Base-by-base conservation (phyloP, 2,888 invertebrate species). In the Blastobasis lacticolella region DNA sequence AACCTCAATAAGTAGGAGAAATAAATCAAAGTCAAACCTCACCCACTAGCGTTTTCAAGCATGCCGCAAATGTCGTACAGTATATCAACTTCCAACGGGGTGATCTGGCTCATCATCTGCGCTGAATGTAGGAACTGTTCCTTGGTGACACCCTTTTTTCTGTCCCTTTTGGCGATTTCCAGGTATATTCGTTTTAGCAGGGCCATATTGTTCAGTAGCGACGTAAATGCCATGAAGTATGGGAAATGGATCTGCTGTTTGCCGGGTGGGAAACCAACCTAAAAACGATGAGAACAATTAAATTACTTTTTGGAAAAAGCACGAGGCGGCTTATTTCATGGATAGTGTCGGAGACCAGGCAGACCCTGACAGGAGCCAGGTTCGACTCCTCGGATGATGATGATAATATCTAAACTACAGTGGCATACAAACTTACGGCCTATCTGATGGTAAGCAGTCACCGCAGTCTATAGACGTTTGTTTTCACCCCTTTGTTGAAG, bases 161-260 rank as follows among this genome's bases (percentile, higher is more conserved):
- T 89, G 72, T 94, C 94, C n/a, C 96, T 95, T 69, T 93, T 93
- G 37, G 96, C 95, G 8, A 95, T 95, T 75, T 96, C 95, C 59
- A 97, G 89, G 84, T 97, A 98, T 53, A 99, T 95, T 57, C 97
- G 92, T 86, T 99, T 99, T 60, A 98, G 94, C 58, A 99, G 90
- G 84, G 99, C 99, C 97, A 99, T 98, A 82, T 99, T 99, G 87
- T 98, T 97, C 23, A 99, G 90, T 37, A 99, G 91, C 0, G 97
- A 96, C 81, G 96, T 98, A 89, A 99, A 99, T 45, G 98, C 99
- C 90, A 97, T 97, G 90, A 98, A 99, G 89, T 97, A 99, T 0
- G 99, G 97, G 86, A 98, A 99, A 78, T 97, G 97, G 66, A 99
- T 97, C 79, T 94, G 92, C 59, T 95, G 92, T 49, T 94, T 90